Evolutionary conservation across 2,888 invertebrate genomes (phyloP).

Genomic region (Amphiduros pacificus): DNA sequence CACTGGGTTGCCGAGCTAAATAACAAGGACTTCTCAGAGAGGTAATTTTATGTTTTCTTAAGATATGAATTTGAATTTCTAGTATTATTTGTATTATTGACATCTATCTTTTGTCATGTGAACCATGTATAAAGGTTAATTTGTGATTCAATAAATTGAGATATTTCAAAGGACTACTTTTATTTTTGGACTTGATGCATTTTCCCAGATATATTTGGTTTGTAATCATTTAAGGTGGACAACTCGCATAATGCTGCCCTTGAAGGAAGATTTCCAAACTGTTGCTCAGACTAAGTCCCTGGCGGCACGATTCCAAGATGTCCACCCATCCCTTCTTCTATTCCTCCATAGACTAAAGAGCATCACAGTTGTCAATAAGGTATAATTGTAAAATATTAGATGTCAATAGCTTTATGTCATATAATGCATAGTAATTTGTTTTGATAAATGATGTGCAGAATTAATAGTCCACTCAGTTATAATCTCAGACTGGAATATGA

Average conservation of each 20-base stretch:
- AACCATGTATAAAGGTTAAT: no score
- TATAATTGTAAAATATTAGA: conserved; percentile 14
- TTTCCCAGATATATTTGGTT: no score
- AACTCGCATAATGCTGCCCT: conserved; percentile 51
- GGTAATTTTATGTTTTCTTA: no score
- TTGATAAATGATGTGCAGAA: no score
- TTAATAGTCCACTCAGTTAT: no score
- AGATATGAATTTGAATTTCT: not conserved
- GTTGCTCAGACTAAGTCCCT: conserved; percentile 38
- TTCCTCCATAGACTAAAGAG: conserved; percentile 54
- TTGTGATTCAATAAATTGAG: no score
- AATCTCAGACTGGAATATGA: no score
- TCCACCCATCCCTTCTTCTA: conserved; percentile 56
- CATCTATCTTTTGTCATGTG: no score
- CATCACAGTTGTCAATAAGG: conserved; percentile 52
- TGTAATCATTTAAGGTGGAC: conserved; percentile 39
- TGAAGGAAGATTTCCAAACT: conserved; percentile 45
- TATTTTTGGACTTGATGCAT: no score
- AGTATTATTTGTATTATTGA: not conserved
- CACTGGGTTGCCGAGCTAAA: conserved; percentile 45
- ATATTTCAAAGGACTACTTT: no score
- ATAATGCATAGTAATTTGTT: no score
- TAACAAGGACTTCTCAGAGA: not conserved
- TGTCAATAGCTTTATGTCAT: not conserved
- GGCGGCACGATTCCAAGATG: conserved; percentile 55